Evolutionary conservation across 2,888 invertebrate genomes (phyloP).

Genomic region (Machimus atricapillus): DNA sequence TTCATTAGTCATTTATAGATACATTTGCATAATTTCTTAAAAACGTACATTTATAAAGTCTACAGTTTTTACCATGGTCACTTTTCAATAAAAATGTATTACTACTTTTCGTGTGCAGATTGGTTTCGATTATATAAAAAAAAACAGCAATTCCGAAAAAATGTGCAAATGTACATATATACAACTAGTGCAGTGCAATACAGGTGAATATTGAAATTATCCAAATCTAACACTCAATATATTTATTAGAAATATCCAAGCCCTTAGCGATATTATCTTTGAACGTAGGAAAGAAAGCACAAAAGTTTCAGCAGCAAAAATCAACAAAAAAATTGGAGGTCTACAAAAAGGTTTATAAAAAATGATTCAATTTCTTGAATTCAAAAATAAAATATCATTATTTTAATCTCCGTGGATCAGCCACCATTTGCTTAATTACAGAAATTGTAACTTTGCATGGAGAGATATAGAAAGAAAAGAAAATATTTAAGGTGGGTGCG

Average conservation of each 20-base stretch:
- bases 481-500: neutral
- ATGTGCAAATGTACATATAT: neutral
- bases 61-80: neutral
- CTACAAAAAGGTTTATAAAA: neutral
- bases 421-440: neutral
- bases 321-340: neutral
- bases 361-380: neutral
- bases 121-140: neutral
- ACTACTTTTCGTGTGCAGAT: neutral
- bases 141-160: neutral
- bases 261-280: neutral
- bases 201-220: neutral
- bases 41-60: neutral
- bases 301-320: neutral
- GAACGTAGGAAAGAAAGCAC: neutral
- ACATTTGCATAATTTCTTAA: neutral
- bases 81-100: neutral
- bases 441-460: neutral
- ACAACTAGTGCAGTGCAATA: neutral
- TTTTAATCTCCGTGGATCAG: neutral
- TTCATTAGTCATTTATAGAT: neutral
- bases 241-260: neutral
- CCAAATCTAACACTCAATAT: neutral
- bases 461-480: neutral
- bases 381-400: neutral